A percentile compares a stretch with the other conserved stretches of the same genome.
These are phyloP conservation scores for Polypedilum pembai DNA, from an alignment of 1,140 invertebrate genomes.

Conservation along the genomic window DNA sequence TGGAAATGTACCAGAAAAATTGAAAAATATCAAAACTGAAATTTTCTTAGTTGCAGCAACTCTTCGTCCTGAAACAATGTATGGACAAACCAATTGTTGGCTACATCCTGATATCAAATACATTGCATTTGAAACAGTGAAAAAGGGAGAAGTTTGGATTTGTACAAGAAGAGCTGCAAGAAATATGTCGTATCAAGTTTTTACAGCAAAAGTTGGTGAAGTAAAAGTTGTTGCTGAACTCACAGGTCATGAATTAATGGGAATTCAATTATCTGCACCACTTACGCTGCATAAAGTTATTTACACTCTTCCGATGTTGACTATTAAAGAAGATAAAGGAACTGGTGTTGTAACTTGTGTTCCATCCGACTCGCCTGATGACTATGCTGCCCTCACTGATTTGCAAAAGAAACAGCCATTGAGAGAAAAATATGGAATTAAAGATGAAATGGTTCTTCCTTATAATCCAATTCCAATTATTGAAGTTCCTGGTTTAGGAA, in stretches of 20 bases:
- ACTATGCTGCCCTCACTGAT: slow-evolving; percentile 91
- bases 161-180: slow-evolving; percentile 78
- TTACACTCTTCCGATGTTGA: slow-evolving; percentile 95
- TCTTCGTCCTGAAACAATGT: slow-evolving; percentile 97
- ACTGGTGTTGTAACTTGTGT: slow-evolving; percentile 98
- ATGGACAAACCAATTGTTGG: slow-evolving; percentile 99
- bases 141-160: slow-evolving; percentile 72
- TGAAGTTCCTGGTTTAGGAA: slow-evolving; percentile 83
- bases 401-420: slow-evolving; percentile 91
- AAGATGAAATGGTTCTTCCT: slow-evolving; percentile 80
- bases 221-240: slow-evolving; percentile 64
- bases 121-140: slow-evolving; percentile 68
- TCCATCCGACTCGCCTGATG: slow-evolving; percentile 97
- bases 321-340: slow-evolving; percentile 96
- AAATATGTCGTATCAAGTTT: slow-evolving; percentile 95
- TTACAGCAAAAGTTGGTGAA: slow-evolving; percentile 73
- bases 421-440: slow-evolving; percentile 87
- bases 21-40: slow-evolving; percentile 51
- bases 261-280: slow-evolving; percentile 72
- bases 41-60: slow-evolving; percentile 94
- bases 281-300: slow-evolving; percentile 73
- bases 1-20: slow-evolving; percentile 62
- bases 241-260: slow-evolving; percentile 70
- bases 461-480: slow-evolving; percentile 78
- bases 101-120: slow-evolving; percentile 91